Percentiles rank a stretch among this genome's conserved stretches.
These are phyloP conservation scores for Plemyria rubiginata DNA, from an alignment of 2,888 invertebrate genomes.

Conservation along the genomic window DNA sequence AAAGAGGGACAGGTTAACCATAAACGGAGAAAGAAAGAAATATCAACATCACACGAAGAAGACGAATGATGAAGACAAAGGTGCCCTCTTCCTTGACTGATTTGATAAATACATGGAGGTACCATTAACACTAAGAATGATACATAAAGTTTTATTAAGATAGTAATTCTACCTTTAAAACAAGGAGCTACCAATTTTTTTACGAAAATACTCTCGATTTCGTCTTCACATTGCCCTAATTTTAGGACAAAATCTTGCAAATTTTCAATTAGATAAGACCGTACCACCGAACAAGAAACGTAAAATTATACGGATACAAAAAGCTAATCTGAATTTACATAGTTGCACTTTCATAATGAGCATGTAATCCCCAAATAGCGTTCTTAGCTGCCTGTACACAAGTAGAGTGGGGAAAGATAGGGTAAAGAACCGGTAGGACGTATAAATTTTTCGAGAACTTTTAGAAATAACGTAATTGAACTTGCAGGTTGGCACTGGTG, in stretches of 20 bases:
- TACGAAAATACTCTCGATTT: not conserved
- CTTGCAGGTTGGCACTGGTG: no score
- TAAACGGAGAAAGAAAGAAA: no score
- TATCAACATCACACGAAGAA: no score
- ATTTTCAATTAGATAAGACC: constrained; percentile 22
- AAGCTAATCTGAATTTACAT: constrained; percentile 15
- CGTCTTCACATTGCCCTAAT: not conserved
- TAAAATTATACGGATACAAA: constrained; percentile 11
- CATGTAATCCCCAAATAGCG: not conserved
- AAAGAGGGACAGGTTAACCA: no score
- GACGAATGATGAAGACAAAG: no score
- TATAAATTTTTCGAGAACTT: not conserved
- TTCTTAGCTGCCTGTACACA: constrained; percentile 1
- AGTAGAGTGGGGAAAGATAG: not conserved
- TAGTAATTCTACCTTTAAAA: not conserved
- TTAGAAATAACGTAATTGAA: no score
- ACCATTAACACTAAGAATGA: no score
- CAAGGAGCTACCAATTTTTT: not conserved
- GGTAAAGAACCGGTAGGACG: not conserved
- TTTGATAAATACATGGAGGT: no score
- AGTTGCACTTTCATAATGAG: constrained; percentile 7
- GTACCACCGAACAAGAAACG: constrained; percentile 9
- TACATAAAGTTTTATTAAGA: not conserved
- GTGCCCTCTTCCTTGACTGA: no score
- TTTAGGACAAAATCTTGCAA: constrained; percentile 7